Evolutionary conservation across 2,113 vertebrate species (phyloP), one percentile per base, ranked within the genome.

Genomic region (Martes martes): DNA sequence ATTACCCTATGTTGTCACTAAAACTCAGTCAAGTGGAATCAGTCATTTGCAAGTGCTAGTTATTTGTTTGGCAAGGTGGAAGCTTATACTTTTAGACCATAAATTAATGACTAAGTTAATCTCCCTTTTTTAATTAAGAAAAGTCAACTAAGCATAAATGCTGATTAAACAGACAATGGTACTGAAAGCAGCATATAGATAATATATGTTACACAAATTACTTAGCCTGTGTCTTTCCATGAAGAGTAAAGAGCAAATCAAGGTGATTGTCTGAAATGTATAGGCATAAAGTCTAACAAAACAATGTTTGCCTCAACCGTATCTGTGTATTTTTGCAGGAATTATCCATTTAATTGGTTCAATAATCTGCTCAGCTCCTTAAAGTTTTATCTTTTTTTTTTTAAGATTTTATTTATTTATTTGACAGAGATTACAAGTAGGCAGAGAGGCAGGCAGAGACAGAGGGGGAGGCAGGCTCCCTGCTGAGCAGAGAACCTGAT

Each of bases 41-140:
- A 69, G 63, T 91, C 95, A 90, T 96, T 95, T 89, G 52, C 47
- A 95, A 98, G 88, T 31, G 26, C 74, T 95, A 86, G 93, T 86
- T 84, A 87, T 95, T 96, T 97, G 94, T 97, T 96, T 98, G 97
- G 89, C 95, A 98, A 89, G 85, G 90, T 97, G 36, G 95, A 98
- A 84, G 87, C 96, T 97, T 98, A 97, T 88, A 88, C 67, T 96
- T 97, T 97, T 84, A 89, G 79, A 84, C 59, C 39, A 87, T 97
- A 97, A 98, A 98, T 98, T 95, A 97, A 96, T 97, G 97, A 65
- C 97, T 85, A 94, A 92, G 69, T 98, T 98, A 98, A 98, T 95
- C 42, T 98, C 97, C 96, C 93, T 80, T 73, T 98, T 97, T 97
- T 97, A 95, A 98, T 98, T 97, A 98, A 98, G 98, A 98, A 98